Evolutionary conservation across 2,797 vertebrate genomes (phyloP), one percentile per base, ranked within the genome.

Genomic region (Galagoides demidoff): DNA sequence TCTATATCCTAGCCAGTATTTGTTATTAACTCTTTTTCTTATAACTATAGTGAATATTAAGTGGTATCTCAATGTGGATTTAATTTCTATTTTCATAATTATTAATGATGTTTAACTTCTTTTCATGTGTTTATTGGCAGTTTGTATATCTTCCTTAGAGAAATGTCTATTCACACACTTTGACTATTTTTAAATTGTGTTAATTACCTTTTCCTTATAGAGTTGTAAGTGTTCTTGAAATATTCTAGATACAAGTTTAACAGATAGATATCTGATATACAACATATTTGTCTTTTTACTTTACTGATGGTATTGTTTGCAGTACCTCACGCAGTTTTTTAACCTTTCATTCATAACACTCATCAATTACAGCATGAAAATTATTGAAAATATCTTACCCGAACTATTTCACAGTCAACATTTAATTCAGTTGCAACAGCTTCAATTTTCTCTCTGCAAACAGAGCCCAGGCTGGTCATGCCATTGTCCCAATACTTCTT

Each of bases 401-500:
- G 99, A 98, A 99, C 99, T 98, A 99, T 99, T 99, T 99, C 99
- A 98, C 99, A 99, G 99, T 99, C 99, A 97, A 99, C 99, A 88
- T 98, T 99, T 97, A 99, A 99, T 95, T 99, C 99, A 92, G 98
- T 99, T 83, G 99, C 99, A 92, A 99, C 99, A 57, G 99, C 99
- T 73, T 99, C 99, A 97, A 99, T 99, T 99, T 99, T 99, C 98
- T 99, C 99, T 98, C 99, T 99, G 98, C 99, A 99, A 95, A 99
- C 99, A 52, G 99, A 99, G 95, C 99, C 99, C 98, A 99, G 98
- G 97, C 99, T 99, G 97, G 99, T 99, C 99, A 99, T 99, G 97
- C 99, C 99, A 96, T 99, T 99, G 98, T 99, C 99, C 99, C 99
- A 99, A 98, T 99, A 99, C 95, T 99, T 99, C 99, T 99, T 99